Base-by-base conservation (phyloP, 2,888 invertebrate species). In the Xylocampa areola region DNA sequence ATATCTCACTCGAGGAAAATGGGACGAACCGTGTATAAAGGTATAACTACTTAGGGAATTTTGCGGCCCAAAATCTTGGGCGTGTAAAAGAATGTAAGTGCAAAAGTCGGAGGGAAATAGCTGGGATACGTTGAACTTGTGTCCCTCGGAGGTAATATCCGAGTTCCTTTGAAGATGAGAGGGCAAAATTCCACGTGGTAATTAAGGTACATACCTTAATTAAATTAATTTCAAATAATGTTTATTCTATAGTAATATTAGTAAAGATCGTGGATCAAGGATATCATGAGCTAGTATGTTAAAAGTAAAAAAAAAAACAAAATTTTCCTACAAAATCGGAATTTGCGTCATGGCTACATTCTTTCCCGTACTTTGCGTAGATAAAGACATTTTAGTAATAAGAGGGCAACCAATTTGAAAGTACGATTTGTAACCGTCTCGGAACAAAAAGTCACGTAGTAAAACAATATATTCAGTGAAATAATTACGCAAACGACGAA, bases 401-500 rank as follows among this genome's bases (percentile, higher is more conserved):
- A 62, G 53, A 53, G 50, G 13, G 35, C 3, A 25, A 55, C 50
- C 60, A 68, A 71, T 72, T 75, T 68, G 68, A 71, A 75, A 71
- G 50, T 68, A 27, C 72, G 62, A 73, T 71, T 75, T 75, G 73
- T 75, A 58, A 64, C 71, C 61, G 44, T 53, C 58, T 55, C 36
- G 2, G 48, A 62, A 64, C 67, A 61, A 52, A 68, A 60, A 71
- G 76, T 76, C 77, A 79, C 77, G 73, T 73, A 77, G 63, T 70
- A 67, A 51, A 71, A 74, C 73, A 79, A 69, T 76, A 74, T 70
- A 77, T 77, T 81, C 73, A 68, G 72, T 77, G 71, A 76, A 80
- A 78, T 79, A 80, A 81, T 81, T 81, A 81, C 76, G 68, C 45
- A 69, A 77, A 77, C 76, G 75, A 75, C 70, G 73, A 75, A 82